These are phyloP conservation scores for Ostrea denselamellosa DNA, from an alignment of 1,140 invertebrate species.

Conservation along the genomic window DNA sequence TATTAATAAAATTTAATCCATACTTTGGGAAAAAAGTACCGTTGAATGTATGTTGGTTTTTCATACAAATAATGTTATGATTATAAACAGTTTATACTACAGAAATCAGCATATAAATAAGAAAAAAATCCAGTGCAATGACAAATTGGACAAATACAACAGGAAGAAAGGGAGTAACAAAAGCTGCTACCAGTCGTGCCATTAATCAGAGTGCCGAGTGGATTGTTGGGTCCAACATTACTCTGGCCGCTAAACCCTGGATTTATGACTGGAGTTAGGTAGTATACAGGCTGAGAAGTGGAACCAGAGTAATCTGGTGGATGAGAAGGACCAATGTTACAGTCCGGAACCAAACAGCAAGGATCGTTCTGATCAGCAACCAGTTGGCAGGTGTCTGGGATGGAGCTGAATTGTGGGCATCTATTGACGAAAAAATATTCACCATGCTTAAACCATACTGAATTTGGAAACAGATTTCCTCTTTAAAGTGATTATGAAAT, in stretches of 20 bases:
- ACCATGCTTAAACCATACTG: neutral
- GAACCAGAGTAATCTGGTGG: constrained; percentile 40
- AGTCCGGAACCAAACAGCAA: constrained; percentile 64
- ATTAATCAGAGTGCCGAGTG: constrained; percentile 39
- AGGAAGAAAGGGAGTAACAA: neutral
- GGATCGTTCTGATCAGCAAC: constrained; percentile 59
- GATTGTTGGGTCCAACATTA: constrained; percentile 48
- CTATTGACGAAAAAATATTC: constrained; percentile 43
- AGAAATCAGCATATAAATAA: no score
- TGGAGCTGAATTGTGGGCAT: constrained; percentile 61
- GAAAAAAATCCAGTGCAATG: no score
- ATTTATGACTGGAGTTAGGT: constrained; percentile 29
- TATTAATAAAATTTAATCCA: no score
- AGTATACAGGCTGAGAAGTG: constrained; percentile 43
- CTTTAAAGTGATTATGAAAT: no score
- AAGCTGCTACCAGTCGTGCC: constrained; percentile 6
- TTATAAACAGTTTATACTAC: no score
- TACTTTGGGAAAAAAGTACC: no score
- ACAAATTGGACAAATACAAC: neutral
- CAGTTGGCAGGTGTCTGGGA: constrained; percentile 57
- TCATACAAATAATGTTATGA: no score
- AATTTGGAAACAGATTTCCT: neutral
- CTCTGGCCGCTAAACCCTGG: constrained; percentile 50
- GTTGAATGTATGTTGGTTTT: no score
- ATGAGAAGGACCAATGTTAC: constrained; percentile 57